Evolutionary conservation across 2,113 vertebrate genomes (phyloP), one percentile per base, ranked within the genome.

Genomic region (Phalacrocorax pelagicus): DNA sequence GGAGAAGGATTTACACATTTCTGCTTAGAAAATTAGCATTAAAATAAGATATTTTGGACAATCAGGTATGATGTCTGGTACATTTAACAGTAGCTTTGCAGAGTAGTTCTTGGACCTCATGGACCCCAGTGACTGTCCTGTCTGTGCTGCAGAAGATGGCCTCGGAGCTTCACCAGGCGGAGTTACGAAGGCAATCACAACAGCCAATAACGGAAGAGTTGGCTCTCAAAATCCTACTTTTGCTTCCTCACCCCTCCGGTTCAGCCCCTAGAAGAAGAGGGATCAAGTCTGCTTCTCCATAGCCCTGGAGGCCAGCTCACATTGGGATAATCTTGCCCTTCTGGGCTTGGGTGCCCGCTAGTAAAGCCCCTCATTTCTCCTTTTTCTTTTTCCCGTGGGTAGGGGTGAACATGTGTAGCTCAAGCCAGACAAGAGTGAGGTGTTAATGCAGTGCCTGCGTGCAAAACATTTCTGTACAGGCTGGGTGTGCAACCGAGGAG

Each of bases 401-500:
- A 7, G 70, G 12, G 34, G 44, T 15, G 70, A 42, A 32, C 5
- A 15, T 0, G 0, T 6, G 9, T 32, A 27, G n/a, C 61, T 38
- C 26, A 13, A 71, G 79, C 44, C 44, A 27, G 10, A 0, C 1
- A 3, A 19, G 15, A 57, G 30, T 2, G 1, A 36, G 74, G 36
- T 30, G 47, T n/a, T 26, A 6, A 34, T 17, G 30, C 30, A 6
- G 21, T 9, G 11, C 20, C 62, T 4, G 9, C 1, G 40, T 40
- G 65, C 57, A 59, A 26, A 24, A 10, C 12, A 3, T 57, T 38
- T 7, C 12, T 29, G 77, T 26, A 8, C 5, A 1, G 2, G 26
- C 47, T 7, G 36, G 32, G 5, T 11, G 59, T n/a, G 38, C 57
- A 34, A 20, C 59, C 8, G 5, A 10, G 69, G 65, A 40, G 29